Conservation (phyloP, 2,797 vertebrate species). For the Sibirionetta formosa region DNA sequence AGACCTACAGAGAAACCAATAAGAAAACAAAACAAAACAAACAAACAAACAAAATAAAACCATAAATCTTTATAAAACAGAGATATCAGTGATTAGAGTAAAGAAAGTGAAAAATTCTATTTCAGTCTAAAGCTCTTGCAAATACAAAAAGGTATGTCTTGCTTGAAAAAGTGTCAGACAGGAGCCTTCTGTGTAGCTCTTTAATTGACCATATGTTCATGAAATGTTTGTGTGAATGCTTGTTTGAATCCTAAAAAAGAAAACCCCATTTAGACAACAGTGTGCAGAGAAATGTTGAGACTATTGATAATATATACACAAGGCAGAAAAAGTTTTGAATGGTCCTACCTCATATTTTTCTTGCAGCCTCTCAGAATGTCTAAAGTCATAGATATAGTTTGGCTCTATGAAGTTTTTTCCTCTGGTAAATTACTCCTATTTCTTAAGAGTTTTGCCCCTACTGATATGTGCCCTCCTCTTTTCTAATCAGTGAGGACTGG, state of each 20-base stretch:
- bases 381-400: background rate
- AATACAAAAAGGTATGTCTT: background rate
- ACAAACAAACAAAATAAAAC: too few relatives aligned
- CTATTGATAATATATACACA: background rate
- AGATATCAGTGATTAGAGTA: background rate
- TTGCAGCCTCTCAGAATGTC: background rate
- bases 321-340: background rate
- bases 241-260: background rate
- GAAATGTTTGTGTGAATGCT: background rate
- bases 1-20: too few relatives aligned
- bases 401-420: background rate
- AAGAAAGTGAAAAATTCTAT: background rate
- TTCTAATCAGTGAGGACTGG: background rate
- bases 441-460: accelerated
- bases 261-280: background rate
- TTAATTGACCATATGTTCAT: background rate
- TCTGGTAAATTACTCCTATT: background rate
- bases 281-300: background rate
- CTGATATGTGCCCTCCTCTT: background rate
- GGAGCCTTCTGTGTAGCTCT: background rate
- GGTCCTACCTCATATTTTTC: background rate
- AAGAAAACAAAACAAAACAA: too few relatives aligned
- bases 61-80: background rate
- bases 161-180: background rate
- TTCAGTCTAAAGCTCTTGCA: background rate